Evolutionary conservation across 1,140 invertebrate genomes (phyloP).

Genomic region (Glomeris maerens): DNA sequence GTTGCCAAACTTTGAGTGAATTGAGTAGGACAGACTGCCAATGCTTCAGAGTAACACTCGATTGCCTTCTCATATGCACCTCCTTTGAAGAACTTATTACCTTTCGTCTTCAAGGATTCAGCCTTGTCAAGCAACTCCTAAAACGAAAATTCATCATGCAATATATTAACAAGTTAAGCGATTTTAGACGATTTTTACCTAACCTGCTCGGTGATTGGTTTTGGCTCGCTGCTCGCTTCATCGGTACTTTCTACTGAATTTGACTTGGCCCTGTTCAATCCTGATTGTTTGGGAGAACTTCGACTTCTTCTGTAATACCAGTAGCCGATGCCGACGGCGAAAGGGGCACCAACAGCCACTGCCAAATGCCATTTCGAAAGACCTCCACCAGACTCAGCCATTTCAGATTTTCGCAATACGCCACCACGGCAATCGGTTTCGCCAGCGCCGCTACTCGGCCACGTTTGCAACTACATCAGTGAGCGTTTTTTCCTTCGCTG

Average conservation of each 20-base stretch:
- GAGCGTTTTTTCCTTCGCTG: too few relatives aligned
- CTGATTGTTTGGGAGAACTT: constrained; percentile 18
- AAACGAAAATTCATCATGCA: constrained; percentile 12
- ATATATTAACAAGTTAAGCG: neutral
- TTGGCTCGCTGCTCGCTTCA: neutral
- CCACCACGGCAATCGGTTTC: too few relatives aligned
- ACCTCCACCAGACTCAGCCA: too few relatives aligned
- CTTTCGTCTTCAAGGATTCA: constrained; percentile 62
- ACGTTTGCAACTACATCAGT: too few relatives aligned
- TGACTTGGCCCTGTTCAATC: constrained; percentile 10
- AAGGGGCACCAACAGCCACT: constrained; percentile 58
- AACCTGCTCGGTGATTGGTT: constrained; percentile 15
- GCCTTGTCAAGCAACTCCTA: constrained; percentile 52
- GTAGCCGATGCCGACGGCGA: constrained; percentile 62
- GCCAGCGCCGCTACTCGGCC: too few relatives aligned
- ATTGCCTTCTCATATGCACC: constrained; percentile 81
- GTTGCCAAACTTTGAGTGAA: constrained; percentile 61
- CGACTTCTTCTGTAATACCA: constrained; percentile 51
- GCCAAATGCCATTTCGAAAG: constrained; percentile 61
- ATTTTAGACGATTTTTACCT: neutral
- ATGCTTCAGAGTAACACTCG: constrained; percentile 70
- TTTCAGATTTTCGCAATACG: too few relatives aligned
- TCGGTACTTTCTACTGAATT: constrained; percentile 1
- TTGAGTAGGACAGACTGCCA: constrained; percentile 61
- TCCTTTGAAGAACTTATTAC: constrained; percentile 72